A percentile compares a stretch with the other conserved stretches of the same genome.
These are phyloP conservation scores for Acanthurus tractus DNA, from an alignment of 2,797 vertebrate species.

Conservation along the genomic window DNA sequence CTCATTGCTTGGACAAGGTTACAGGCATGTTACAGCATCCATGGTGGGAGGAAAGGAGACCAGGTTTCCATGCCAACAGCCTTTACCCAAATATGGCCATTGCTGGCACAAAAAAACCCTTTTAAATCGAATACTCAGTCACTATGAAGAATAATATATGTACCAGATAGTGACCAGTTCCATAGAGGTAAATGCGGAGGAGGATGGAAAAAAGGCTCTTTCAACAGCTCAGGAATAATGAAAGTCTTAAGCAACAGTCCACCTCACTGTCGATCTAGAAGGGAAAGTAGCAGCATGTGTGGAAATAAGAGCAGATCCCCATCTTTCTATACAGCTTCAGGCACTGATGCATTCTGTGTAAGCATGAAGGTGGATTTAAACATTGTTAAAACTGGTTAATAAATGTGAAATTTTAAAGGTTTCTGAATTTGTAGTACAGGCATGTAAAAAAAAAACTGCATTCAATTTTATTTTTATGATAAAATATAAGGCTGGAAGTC, in stretches of 20 bases:
- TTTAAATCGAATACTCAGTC: constrained; percentile 78
- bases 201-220: neutral
- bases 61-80: constrained; percentile 84
- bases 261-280: constrained; percentile 11
- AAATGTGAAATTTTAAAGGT: constrained; percentile 21
- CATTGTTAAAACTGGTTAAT: constrained; percentile 4
- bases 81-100: constrained; percentile 79
- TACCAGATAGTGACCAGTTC: constrained; percentile 71
- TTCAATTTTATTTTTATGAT: neutral
- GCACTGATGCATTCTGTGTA: constrained; percentile 3
- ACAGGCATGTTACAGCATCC: constrained; percentile 72
- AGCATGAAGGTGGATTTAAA: constrained; percentile 30
- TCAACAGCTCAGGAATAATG: constrained; percentile 10
- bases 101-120: constrained; percentile 77
- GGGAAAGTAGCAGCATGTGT: constrained; percentile 16
- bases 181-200: constrained; percentile 24
- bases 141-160: constrained; percentile 73
- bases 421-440: neutral
- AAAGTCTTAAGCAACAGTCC: constrained; percentile 23
- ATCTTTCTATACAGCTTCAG: constrained; percentile 15
- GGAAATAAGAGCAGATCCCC: constrained; percentile 5
- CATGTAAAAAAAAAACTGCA: neutral
- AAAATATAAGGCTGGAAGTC: neutral
- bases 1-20: constrained; percentile 59
- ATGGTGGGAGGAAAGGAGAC: constrained; percentile 53